Percentiles rank a stretch among this genome's conserved stretches.
Conservation (phyloP, 2,797 vertebrate species). For the Babyrousa celebensis region DNA sequence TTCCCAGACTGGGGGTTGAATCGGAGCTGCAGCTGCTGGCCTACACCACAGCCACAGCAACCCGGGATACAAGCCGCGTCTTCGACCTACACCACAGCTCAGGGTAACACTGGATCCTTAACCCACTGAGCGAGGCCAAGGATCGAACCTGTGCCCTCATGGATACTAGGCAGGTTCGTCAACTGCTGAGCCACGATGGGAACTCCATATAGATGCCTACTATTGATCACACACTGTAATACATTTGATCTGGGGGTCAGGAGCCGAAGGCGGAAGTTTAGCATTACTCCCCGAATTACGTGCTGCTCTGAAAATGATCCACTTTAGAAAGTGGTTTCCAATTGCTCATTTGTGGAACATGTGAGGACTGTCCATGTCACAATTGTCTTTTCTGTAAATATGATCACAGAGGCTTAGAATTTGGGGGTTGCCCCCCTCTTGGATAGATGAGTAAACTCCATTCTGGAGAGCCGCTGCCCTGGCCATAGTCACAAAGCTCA, state of each 20-base stretch:
- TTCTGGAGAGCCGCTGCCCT: background rate
- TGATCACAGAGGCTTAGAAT: background rate
- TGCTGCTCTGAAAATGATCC: constrained; percentile 30
- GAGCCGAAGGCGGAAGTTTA: background rate
- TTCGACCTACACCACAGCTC: too few species aligned
- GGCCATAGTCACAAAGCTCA: background rate
- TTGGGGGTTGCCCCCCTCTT: background rate
- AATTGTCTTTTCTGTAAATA: constrained; percentile 9
- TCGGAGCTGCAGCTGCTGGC: too few species aligned
- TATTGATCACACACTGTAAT: background rate
- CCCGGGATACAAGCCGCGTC: too few species aligned
- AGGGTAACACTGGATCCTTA: too few species aligned
- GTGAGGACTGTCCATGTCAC: background rate
- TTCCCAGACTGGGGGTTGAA: too few species aligned
- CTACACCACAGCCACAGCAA: too few species aligned
- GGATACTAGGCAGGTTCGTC: too few species aligned
- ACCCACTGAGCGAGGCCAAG: too few species aligned
- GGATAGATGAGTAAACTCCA: background rate
- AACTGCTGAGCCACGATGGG: too few species aligned
- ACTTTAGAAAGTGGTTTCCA: constrained; percentile 37
- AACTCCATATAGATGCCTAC: too few species aligned
- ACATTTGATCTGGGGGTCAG: constrained; percentile 46
- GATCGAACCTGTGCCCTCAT: too few species aligned
- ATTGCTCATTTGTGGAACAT: background rate
- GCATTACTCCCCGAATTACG: background rate